A percentile compares a stretch with the other conserved stretches of the same genome.
Evolutionary conservation across 2,113 vertebrate genomes (phyloP).

Genomic region (Chauna torquata): DNA sequence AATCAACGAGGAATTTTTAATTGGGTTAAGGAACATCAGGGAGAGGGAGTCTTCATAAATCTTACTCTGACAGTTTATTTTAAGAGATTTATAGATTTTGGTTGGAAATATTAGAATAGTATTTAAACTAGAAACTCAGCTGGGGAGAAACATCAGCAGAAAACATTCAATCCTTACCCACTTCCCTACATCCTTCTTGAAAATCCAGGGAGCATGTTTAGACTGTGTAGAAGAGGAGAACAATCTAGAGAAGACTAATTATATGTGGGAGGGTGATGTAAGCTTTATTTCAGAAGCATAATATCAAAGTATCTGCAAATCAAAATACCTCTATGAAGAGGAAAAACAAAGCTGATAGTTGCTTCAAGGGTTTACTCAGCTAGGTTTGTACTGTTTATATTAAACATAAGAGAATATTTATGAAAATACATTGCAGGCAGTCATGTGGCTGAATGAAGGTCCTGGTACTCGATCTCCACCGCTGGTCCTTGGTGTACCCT

Average conservation of each 20-base stretch:
- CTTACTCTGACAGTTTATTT: slow-evolving; percentile 13
- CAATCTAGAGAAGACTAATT: neutral
- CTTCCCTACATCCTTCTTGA: neutral
- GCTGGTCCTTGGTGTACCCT: neutral
- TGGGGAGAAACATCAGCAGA: neutral
- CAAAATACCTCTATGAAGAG: neutral
- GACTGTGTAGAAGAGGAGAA: neutral
- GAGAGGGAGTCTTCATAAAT: neutral
- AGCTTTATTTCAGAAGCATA: neutral
- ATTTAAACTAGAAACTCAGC: neutral
- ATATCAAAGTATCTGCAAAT: neutral
- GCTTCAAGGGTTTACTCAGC: neutral
- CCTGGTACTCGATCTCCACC: neutral
- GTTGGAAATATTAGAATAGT: neutral
- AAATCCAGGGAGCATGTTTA: neutral
- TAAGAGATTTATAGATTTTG: neutral
- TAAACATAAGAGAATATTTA: neutral
- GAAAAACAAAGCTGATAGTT: neutral
- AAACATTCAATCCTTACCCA: neutral
- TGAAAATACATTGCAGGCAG: neutral
- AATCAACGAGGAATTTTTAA: neutral
- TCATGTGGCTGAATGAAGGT: neutral
- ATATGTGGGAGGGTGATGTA: neutral
- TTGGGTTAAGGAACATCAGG: slow-evolving; percentile 6
- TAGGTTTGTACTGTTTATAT: neutral